These are phyloP conservation scores for Phasia obesa DNA, from an alignment of 2,888 invertebrate genomes.

Conservation along the genomic window DNA sequence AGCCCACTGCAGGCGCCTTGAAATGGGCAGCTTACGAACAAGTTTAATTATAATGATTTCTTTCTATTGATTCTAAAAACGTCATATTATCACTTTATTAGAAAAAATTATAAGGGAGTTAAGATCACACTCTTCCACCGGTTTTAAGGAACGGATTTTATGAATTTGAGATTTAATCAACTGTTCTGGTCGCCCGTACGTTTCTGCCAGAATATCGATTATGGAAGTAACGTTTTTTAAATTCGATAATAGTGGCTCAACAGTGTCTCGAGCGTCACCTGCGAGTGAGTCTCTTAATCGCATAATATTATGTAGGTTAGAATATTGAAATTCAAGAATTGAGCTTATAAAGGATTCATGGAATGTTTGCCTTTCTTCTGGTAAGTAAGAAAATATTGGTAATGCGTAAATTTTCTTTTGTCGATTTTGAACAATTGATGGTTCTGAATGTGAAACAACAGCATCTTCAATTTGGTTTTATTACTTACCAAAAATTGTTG, in stretches of 20 bases:
- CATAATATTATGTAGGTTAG: background rate
- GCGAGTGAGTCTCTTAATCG: background rate
- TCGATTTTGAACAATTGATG: no score
- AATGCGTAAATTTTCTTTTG: no score
- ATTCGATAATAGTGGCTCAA: no score
- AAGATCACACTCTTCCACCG: background rate
- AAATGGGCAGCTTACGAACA: background rate
- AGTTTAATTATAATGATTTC: background rate
- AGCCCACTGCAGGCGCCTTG: background rate
- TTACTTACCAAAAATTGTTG: no score
- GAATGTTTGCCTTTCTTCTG: background rate
- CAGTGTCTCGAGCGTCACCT: background rate
- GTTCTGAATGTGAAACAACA: no score
- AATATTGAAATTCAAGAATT: background rate
- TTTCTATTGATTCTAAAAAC: background rate
- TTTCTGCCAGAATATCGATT: background rate
- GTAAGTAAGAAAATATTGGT: no score
- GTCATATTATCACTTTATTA: background rate
- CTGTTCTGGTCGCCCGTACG: background rate
- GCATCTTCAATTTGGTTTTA: no score
- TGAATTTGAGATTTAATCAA: constrained; percentile 5
- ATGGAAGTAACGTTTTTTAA: constrained; percentile 2
- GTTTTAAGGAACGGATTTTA: background rate
- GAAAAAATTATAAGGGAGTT: background rate
- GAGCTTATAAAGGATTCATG: background rate